Base-by-base conservation (phyloP, 2,888 invertebrate genomes). In the Branchellion lobata region DNA sequence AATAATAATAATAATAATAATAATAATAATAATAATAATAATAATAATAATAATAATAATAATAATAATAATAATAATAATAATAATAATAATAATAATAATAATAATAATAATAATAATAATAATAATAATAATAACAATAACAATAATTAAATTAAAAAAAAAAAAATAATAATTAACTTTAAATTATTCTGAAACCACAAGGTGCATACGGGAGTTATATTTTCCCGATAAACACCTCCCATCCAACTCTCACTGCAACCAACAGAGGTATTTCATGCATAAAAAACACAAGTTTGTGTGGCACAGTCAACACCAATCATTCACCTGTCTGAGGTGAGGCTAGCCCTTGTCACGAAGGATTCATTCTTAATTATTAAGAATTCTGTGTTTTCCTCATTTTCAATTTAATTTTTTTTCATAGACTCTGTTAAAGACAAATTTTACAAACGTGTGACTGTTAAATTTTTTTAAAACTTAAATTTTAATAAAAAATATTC, bases 281-380 rank as follows among this genome's bases (percentile, higher is more conserved):
- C 86, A 87, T 81, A 88, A 88, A 83, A 88, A 87, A 82, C 83
- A 88, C 31, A 88, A 88, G 81, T 89, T 88, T 80, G 82, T 88
- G 14, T 89, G 88, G 88, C 85, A 87, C 3, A 53, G 14, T n/a
- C 33, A 33, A n/a, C 40, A 21, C 3, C 24, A 33, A 21, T 18
- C 36, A 21, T 79, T 79, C 61, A 31, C 74, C 40, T 57, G 68
- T 40, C 65, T 79, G 24, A 79, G 76, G 79, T 79, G 53, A 73
- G 79, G n/a, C n/a, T n/a, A n/a, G n/a, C n/a, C n/a, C n/a, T n/a
- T n/a, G n/a, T n/a, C n/a, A n/a, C n/a, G n/a, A n/a, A n/a, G n/a
- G n/a, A n/a, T n/a, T n/a, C n/a, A n/a, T n/a, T n/a, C n/a, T n/a
- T n/a, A n/a, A n/a, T n/a, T n/a, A n/a, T n/a, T n/a, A n/a, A n/a